Percentiles rank a stretch among this genome's conserved stretches.
Evolutionary conservation across 2,113 vertebrate genomes (phyloP).

Genomic region (Atherinomorus stipes): DNA sequence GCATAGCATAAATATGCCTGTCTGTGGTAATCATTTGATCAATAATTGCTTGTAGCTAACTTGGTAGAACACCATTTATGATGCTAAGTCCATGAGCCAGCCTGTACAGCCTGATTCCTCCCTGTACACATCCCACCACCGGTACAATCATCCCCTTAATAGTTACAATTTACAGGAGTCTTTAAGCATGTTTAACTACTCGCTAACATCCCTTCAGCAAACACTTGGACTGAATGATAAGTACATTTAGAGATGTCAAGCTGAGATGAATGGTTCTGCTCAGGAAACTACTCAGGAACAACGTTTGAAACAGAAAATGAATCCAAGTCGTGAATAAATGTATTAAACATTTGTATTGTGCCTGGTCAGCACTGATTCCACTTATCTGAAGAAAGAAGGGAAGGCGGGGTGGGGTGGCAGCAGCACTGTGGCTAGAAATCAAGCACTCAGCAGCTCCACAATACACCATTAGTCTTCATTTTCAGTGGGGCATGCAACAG

Average conservation of each 20-base stretch:
- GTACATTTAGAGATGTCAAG: conserved; percentile 62
- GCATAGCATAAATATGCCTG: background rate
- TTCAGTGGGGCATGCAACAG: conserved; percentile 80
- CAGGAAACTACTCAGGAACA: conserved; percentile 58
- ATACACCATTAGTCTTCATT: conserved; percentile 87
- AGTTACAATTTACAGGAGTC: background rate
- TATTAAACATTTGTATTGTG: conserved; percentile 77
- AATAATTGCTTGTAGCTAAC: background rate
- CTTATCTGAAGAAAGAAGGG: conserved; percentile 60
- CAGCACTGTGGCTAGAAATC: conserved; percentile 68
- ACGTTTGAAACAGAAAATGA: conserved; percentile 79
- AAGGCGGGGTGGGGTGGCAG: conserved; percentile 13
- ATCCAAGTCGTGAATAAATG: conserved; percentile 75
- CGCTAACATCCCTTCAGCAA: conserved; percentile 12
- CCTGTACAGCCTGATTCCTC: background rate
- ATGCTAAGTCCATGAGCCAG: background rate
- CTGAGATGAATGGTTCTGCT: conserved; percentile 74
- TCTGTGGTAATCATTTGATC: background rate
- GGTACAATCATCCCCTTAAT: background rate
- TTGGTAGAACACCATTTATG: background rate
- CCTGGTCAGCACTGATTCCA: conserved; percentile 75
- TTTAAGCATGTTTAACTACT: conserved; percentile 22
- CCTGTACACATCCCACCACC: background rate
- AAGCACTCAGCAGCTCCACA: conserved; percentile 80
- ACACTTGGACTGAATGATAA: conserved; percentile 54